These are phyloP conservation scores for Leptopilina myrica DNA, from an alignment of 2,888 invertebrate genomes.

Conservation along the genomic window DNA sequence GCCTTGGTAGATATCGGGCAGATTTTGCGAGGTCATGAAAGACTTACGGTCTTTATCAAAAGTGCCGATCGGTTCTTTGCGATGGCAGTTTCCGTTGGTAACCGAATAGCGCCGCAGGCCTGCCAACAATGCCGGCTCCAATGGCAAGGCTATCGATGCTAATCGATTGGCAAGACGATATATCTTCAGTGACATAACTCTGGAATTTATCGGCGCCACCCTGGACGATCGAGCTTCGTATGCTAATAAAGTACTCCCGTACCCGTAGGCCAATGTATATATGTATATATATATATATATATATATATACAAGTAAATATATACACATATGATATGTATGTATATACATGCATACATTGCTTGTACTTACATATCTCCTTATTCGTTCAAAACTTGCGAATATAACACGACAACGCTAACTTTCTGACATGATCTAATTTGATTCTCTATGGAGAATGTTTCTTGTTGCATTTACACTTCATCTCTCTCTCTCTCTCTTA, in stretches of 20 bases:
- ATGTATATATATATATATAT: constrained; percentile 24
- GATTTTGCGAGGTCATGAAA: constrained; percentile 56
- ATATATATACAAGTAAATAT: constrained; percentile 33
- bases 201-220: constrained; percentile 69
- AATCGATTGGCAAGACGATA: constrained; percentile 69
- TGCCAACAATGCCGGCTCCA: constrained; percentile 64
- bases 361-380: constrained; percentile 23
- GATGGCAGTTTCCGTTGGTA: constrained; percentile 54
- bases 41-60: constrained; percentile 58
- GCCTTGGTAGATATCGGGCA: constrained; percentile 48
- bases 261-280: neutral
- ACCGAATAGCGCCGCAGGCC: constrained; percentile 58
- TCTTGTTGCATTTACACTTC: no score
- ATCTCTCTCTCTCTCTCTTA: no score
- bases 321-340: neutral
- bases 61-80: constrained; percentile 53
- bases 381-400: constrained; percentile 15
- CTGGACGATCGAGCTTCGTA: constrained; percentile 61
- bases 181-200: constrained; percentile 71
- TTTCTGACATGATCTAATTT: constrained; percentile 31
- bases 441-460: neutral
- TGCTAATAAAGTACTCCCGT: constrained; percentile 64
- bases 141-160: constrained; percentile 70
- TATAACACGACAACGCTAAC: constrained; percentile 3
- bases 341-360: constrained; percentile 30